Conservation (phyloP, 2,888 invertebrate genomes). For the Dolichomitus sp. region DNA sequence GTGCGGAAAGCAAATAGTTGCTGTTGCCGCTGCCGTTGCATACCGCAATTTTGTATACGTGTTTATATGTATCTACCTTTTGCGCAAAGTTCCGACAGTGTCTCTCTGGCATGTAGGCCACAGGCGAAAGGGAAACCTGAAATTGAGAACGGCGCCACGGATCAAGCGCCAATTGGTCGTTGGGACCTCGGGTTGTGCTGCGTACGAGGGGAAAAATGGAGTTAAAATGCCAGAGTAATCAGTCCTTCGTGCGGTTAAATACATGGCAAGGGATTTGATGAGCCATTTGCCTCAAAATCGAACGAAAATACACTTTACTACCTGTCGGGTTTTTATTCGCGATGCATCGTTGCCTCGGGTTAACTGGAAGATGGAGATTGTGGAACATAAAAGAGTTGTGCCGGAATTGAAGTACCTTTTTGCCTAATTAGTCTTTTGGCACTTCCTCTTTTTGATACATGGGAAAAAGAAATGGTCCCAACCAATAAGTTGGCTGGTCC, state of each 20-base stretch:
- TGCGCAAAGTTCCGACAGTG: slow-evolving; percentile 57
- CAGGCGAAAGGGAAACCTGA: slow-evolving; percentile 67
- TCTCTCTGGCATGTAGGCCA: slow-evolving; percentile 61
- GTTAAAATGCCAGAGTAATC: slow-evolving; percentile 5
- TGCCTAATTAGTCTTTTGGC: slow-evolving; percentile 25
- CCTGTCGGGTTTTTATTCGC: slow-evolving; percentile 3
- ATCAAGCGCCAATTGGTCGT: slow-evolving; percentile 52
- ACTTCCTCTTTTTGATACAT: slow-evolving; percentile 55
- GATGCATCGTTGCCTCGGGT: slow-evolving; percentile 34
- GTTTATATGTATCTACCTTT: slow-evolving; percentile 21
- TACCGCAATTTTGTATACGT: neutral
- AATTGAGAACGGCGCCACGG: slow-evolving; percentile 63
- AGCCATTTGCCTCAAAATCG: slow-evolving; percentile 1
- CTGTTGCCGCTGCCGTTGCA: neutral
- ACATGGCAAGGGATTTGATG: slow-evolving; percentile 44
- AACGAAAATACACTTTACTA: slow-evolving; percentile 1
- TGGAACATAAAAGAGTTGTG: slow-evolving; percentile 1
- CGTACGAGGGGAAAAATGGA: slow-evolving; percentile 24
- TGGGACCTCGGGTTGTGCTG: neutral
- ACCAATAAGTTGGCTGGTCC: no score
- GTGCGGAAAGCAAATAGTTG: slow-evolving; percentile 48
- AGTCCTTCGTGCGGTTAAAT: slow-evolving; percentile 11
- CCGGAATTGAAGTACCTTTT: neutral
- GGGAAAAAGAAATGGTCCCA: no score
- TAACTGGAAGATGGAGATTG: slow-evolving; percentile 16